Evolutionary conservation across 2,113 vertebrate species (phyloP).

Genomic region (Hippocampus guttulatus): DNA sequence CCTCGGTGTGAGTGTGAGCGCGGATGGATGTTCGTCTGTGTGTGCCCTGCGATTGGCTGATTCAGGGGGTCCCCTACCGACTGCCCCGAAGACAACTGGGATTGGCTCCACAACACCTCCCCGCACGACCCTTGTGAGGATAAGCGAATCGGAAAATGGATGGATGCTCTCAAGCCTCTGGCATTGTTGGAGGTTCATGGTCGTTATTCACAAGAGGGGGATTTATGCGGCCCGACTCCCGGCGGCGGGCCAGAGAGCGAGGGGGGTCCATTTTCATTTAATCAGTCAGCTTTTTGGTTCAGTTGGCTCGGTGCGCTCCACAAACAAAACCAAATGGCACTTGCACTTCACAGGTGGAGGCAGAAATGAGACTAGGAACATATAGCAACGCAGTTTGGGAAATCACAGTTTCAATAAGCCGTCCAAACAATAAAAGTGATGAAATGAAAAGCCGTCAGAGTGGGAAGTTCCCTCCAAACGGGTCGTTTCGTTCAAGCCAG

Average conservation of each 20-base stretch:
- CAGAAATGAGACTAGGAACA: slow-evolving; percentile 48
- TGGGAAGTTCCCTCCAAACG: slow-evolving; percentile 5
- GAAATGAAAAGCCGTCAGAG: background rate
- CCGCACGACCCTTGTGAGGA: too few species aligned
- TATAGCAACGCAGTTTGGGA: slow-evolving; percentile 53
- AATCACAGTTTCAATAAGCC: slow-evolving; percentile 67
- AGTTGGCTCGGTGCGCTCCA: slow-evolving; percentile 69
- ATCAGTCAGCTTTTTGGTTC: slow-evolving; percentile 75
- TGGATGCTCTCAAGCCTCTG: too few species aligned
- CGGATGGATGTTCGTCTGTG: too few species aligned
- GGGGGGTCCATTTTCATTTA: slow-evolving; percentile 63
- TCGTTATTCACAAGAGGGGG: slow-evolving; percentile 24
- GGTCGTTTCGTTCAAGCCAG: slow-evolving; percentile 13
- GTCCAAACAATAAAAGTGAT: slow-evolving; percentile 40
- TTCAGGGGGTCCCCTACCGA: too few species aligned
- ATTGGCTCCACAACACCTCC: too few species aligned
- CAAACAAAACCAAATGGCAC: slow-evolving; percentile 76
- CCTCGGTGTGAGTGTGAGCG: too few species aligned
- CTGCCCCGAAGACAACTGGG: too few species aligned
- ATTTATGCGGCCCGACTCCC: slow-evolving; percentile 28
- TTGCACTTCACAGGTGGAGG: slow-evolving; percentile 35
- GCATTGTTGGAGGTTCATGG: slow-evolving; percentile 17
- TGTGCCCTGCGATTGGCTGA: too few species aligned
- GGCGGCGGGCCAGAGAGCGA: slow-evolving; percentile 33
- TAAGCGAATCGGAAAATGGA: too few species aligned